Evolutionary conservation across 1,140 invertebrate genomes (phyloP).

Genomic region (Brachionus manjavacas): DNA sequence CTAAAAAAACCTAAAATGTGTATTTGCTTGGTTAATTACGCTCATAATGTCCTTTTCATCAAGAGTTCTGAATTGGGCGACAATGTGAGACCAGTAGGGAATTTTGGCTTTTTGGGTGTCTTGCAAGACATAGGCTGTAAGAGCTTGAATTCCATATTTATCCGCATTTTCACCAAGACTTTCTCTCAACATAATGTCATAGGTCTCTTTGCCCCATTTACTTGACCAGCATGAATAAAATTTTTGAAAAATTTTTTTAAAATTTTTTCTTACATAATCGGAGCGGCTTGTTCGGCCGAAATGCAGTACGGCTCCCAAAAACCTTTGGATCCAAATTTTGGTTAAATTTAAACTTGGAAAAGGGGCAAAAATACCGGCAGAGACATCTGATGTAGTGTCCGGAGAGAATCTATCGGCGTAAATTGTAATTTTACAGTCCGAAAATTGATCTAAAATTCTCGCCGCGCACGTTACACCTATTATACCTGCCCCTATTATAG

Average conservation of each 20-base stretch:
- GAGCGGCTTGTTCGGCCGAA: conserved; percentile 64
- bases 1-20: background rate
- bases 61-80: background rate
- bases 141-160: conserved; percentile 66
- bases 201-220: conserved; percentile 73
- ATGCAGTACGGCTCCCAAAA: conserved; percentile 64
- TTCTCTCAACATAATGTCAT: conserved; percentile 69
- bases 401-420: conserved; percentile 73
- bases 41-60: background rate
- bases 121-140: conserved; percentile 66
- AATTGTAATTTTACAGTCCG: conserved; percentile 66
- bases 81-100: conserved; percentile 18
- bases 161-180: conserved; percentile 63
- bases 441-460: conserved; percentile 65
- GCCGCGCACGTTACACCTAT: conserved; percentile 56
- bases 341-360: background rate
- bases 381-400: conserved; percentile 75
- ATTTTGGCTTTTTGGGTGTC: conserved; percentile 35
- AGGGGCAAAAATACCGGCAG: conserved; percentile 65
- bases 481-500: conserved; percentile 52
- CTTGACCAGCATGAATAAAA: conserved; percentile 56
- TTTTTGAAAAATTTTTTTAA: background rate
- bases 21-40: background rate
- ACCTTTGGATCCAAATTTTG: background rate
- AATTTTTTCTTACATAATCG: background rate